phyloP scores from a whole-genome alignment of 2,113 vertebrate species.

The Serilophus lunatus region DNA sequence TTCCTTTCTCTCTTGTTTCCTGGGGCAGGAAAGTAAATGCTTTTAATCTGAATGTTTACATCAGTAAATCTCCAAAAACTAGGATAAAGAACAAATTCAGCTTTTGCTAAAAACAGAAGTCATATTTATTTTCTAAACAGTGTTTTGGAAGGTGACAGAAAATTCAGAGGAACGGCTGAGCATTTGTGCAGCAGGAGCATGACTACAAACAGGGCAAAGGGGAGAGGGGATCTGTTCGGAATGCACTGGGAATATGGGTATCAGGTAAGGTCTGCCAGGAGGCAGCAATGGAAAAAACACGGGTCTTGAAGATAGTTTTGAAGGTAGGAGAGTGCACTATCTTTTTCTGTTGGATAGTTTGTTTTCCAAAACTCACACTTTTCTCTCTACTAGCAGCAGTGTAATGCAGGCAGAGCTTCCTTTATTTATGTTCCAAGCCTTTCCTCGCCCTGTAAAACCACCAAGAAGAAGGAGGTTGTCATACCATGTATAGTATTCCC shows the following conservation, averaged over 20 bases:
- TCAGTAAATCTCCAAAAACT: neutral
- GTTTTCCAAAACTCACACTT: neutral
- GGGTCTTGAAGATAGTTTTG: neutral
- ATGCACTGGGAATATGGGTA: neutral
- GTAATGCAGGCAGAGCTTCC: neutral
- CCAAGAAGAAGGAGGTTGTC: neutral
- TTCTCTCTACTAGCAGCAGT: neutral
- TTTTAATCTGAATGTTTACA: neutral
- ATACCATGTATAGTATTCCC: neutral
- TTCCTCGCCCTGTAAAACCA: neutral
- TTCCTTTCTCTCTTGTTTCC: neutral
- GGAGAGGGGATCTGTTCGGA: neutral
- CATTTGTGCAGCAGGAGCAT: neutral
- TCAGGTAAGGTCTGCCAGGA: neutral
- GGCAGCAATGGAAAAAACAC: neutral
- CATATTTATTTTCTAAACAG: neutral
- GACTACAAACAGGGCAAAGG: neutral
- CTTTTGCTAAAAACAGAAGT: neutral
- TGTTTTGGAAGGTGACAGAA: neutral
- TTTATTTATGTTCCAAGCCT: neutral
- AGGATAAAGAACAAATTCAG: neutral
- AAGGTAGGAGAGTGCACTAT: neutral
- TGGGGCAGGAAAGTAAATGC: neutral
- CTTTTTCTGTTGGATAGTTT: neutral
- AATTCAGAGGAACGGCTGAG: neutral